phyloP scores from a whole-genome alignment of 2,797 vertebrate species.

The Calcarius lapponicus region DNA sequence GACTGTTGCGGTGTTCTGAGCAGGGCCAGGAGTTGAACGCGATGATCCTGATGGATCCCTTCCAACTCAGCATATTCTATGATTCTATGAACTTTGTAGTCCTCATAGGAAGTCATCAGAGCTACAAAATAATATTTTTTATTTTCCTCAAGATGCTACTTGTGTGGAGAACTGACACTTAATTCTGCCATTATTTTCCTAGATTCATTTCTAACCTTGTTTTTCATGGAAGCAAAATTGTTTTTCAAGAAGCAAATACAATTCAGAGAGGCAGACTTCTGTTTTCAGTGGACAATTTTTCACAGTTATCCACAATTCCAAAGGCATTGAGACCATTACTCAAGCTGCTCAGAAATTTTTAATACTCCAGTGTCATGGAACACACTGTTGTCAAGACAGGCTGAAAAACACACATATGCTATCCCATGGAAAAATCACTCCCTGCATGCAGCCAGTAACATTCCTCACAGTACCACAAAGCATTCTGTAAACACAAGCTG shows the following conservation, averaged over 20 bases:
- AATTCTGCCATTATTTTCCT: not conserved
- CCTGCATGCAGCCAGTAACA: not conserved
- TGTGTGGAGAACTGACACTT: not conserved
- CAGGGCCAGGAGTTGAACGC: not conserved
- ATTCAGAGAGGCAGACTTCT: not conserved
- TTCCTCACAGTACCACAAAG: not conserved
- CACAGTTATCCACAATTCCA: not conserved
- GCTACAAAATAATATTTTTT: not conserved
- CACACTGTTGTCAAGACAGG: not conserved
- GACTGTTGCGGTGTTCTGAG: not conserved
- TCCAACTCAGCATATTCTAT: not conserved
- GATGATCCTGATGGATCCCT: not conserved
- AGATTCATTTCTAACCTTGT: not conserved
- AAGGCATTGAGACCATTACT: not conserved
- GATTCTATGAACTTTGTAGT: not conserved
- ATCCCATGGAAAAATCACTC: not conserved
- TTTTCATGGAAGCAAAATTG: not conserved
- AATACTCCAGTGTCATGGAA: not conserved
- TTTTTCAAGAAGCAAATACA: conserved; percentile 1
- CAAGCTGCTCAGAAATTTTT: not conserved
- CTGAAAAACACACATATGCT: not conserved
- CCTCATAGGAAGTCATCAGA: not conserved
- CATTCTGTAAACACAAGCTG: not conserved
- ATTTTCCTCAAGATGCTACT: not conserved
- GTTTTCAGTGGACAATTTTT: not conserved